Base-by-base conservation (phyloP, 2,797 vertebrate species). In the Thamnophis elegans region DNA sequence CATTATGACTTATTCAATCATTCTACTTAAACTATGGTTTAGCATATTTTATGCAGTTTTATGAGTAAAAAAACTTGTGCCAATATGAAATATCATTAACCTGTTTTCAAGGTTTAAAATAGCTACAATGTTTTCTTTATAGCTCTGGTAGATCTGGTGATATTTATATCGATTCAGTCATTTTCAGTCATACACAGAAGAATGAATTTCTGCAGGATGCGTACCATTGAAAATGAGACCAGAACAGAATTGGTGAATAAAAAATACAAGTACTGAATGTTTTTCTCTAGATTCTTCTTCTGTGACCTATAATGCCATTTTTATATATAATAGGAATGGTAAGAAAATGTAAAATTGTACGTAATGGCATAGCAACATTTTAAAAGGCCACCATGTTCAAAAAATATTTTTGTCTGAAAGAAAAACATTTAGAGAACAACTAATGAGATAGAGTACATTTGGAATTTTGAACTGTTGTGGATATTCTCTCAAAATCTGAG, bases 201-300 rank as follows among this genome's bases (percentile, higher is more conserved):
- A 58, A 58, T 78, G 16, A 47, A 59, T 25, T 65, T 85, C 62
- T 53, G 11, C 54, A 87, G 65, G 65, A 26, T 90, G 89, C 86
- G 92, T 90, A 58, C 89, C 88, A 90, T n/a, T 90, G 53, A 92
- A 68, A 60, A 90, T 60, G 53, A 86, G 16, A n/a, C 55, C 25
- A 92, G 26, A 87, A 18, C 82, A 51, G 7, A 92, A 90, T 20
- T 53, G 8, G 47, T 87, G 36, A 85, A 51, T 60, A 18, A 25
- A 18, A 32, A 36, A 42, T 68, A 7, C 36, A 58, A 56, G 36
- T 68, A 51, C 47, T 51, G 47, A 51, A 51, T 12, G n/a, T 68
- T 92, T 65, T 65, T 68, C 0, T 56, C 62, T 47, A 68, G 85
- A 68, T 91, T 36, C 12, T 51, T 60, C 87, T 87, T 9, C 42